Evolutionary conservation across 2,113 vertebrate genomes (phyloP), one percentile per base, ranked within the genome.

Genomic region (Myxocyprinus asiaticus): DNA sequence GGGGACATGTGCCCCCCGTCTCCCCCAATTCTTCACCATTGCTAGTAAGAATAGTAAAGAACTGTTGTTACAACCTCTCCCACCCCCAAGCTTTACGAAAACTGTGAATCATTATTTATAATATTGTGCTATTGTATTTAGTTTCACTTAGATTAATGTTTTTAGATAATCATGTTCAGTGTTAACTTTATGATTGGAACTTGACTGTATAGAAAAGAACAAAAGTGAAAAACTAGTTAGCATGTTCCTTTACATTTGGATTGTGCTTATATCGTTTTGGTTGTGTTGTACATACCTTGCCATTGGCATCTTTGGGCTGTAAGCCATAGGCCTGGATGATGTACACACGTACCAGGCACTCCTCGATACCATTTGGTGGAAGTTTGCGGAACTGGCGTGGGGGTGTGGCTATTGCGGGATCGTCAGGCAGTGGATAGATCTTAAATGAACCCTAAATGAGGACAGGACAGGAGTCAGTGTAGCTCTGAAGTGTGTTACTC

Each of bases 291-390:
- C 48, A 3, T 89, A 99, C 98, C 96, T 98, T 98, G 7, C 98
- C 97, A 0, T 98, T 98, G 83, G 94, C 0, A 17, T 99, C 97
- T 89, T 99, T 99, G 75, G 98, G 98, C 77, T 99, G 98, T 42
- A 99, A 91, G 1, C 86, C 92, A 0, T 93, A 90, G 43, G 97
- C 97, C 0, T 95, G 94, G 77, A 99, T 81, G 82, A 99, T 7
- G 74, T 99, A 99, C 79, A 99, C 86, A 0, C 98, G 90, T 11
- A 99, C 84, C 10, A 98, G 85, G 48, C 96, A 99, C 1, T 97
- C 95, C 89, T 98, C 95, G 1, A 91, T 90, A 4, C 95, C 94
- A 7, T 94, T 93, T 9, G 94, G 88, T 0, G 96, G 95, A 43
- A 98, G 92, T 76, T 96, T 96, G 11, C 88, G 91, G 90, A 99